Percentiles rank a stretch among this genome's conserved stretches.
These are phyloP conservation scores for Leptatherina wallacei DNA, from an alignment of 2,797 vertebrate genomes.

Conservation along the genomic window DNA sequence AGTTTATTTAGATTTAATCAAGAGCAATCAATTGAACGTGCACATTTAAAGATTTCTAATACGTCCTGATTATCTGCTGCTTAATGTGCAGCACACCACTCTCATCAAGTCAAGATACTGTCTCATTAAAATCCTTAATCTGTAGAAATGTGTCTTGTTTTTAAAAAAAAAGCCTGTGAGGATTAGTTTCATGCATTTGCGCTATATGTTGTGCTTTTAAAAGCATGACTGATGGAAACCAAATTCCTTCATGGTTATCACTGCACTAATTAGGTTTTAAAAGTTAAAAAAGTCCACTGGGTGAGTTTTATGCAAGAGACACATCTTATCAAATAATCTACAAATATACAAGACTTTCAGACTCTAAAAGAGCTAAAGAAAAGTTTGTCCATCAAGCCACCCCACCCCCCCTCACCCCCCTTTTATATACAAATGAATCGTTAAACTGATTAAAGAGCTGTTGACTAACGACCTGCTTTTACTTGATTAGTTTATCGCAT, in stretches of 20 bases:
- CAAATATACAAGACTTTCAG: background rate
- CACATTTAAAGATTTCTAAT: background rate
- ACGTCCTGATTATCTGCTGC: background rate
- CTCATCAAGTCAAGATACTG: background rate
- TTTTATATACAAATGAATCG: constrained; percentile 7
- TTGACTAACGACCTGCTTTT: background rate
- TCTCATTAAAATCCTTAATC: background rate
- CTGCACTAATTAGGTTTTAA: background rate
- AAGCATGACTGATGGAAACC: background rate
- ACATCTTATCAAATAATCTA: background rate
- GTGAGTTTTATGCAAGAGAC: background rate
- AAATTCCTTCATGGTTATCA: background rate
- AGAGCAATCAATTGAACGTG: background rate
- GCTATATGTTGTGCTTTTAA: background rate
- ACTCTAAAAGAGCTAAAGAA: background rate
- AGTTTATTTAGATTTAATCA: constrained; percentile 14
- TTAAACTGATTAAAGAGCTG: background rate
- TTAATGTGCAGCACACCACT: background rate
- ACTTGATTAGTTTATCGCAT: constrained; percentile 14
- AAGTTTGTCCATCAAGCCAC: background rate
- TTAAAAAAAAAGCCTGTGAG: background rate
- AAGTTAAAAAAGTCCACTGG: background rate
- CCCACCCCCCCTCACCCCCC: background rate
- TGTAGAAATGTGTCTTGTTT: no score
- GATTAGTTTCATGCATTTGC: background rate